Percentiles rank a stretch among this genome's conserved stretches.
phyloP scores from a whole-genome alignment of 2,888 invertebrate genomes.

The Rosalia funebris region DNA sequence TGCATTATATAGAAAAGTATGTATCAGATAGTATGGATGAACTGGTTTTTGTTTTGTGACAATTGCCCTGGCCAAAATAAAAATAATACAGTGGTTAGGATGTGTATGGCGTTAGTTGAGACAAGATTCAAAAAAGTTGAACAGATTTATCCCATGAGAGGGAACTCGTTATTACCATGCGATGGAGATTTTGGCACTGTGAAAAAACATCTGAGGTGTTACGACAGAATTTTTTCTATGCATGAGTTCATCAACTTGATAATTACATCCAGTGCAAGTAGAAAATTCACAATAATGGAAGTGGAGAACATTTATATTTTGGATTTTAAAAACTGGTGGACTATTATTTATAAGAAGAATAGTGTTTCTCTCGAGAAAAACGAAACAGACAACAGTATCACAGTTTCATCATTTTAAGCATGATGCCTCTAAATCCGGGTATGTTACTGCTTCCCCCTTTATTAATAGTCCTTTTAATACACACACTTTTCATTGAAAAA shows the following conservation, averaged over 20 bases:
- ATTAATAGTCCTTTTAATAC: conserved; percentile 11
- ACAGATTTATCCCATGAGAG: background rate
- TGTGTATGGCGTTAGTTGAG: background rate
- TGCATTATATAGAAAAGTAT: background rate
- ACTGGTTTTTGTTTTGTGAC: conserved; percentile 24
- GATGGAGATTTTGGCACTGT: background rate
- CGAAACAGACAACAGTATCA: background rate
- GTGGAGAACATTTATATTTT: background rate
- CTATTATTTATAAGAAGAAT: conserved; percentile 2
- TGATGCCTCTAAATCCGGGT: conserved; percentile 7
- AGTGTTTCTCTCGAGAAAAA: conserved; percentile 6
- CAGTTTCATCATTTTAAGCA: conserved; percentile 3
- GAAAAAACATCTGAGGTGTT: background rate
- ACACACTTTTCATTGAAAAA: conserved; percentile 8
- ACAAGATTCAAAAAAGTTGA: background rate
- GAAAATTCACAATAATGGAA: background rate
- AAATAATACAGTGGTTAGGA: conserved; percentile 3
- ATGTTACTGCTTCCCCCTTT: conserved; percentile 6
- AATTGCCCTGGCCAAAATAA: conserved; percentile 30
- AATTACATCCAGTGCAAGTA: conserved; percentile 1
- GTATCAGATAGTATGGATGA: background rate
- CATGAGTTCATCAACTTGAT: conserved; percentile 1
- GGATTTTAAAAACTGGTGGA: conserved; percentile 8
- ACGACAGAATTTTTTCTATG: background rate
- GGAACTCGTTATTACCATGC: background rate